Evolutionary conservation across 2,113 vertebrate genomes (phyloP).

Genomic region (Limnothrissa miodon): DNA sequence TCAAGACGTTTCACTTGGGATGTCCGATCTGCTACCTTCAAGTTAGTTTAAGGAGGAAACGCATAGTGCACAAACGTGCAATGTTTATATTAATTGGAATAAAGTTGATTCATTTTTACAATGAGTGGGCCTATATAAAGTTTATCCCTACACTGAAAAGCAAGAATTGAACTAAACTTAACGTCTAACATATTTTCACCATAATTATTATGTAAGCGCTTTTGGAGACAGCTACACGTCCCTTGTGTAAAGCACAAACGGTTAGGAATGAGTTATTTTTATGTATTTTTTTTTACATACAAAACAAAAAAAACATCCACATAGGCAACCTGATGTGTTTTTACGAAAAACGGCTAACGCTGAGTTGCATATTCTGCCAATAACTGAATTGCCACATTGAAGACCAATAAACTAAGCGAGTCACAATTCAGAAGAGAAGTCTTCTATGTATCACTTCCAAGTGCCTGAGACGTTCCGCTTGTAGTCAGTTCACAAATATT

Average conservation of each 20-base stretch:
- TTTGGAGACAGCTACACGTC: background rate
- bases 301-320: background rate
- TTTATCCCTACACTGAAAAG: too few species aligned
- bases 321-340: background rate
- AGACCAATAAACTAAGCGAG: background rate
- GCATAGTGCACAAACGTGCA: background rate
- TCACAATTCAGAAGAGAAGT: background rate
- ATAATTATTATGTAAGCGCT: background rate
- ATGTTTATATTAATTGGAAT: background rate
- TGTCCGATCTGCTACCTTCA: background rate
- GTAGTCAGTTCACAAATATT: constrained; percentile 17
- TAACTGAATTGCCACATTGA: background rate
- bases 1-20: background rate
- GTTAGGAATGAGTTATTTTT: too few species aligned
- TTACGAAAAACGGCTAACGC: background rate
- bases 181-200: background rate
- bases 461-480: constrained; percentile 1
- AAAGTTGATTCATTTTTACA: background rate
- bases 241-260: background rate
- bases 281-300: background rate
- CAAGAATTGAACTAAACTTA: too few species aligned
- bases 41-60: background rate
- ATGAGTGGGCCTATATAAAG: too few species aligned
- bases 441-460: background rate
- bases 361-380: background rate